Percentiles rank a stretch among this genome's conserved stretches.
phyloP scores from a whole-genome alignment of 2,888 invertebrate species.

The Mythimna loreyi region DNA sequence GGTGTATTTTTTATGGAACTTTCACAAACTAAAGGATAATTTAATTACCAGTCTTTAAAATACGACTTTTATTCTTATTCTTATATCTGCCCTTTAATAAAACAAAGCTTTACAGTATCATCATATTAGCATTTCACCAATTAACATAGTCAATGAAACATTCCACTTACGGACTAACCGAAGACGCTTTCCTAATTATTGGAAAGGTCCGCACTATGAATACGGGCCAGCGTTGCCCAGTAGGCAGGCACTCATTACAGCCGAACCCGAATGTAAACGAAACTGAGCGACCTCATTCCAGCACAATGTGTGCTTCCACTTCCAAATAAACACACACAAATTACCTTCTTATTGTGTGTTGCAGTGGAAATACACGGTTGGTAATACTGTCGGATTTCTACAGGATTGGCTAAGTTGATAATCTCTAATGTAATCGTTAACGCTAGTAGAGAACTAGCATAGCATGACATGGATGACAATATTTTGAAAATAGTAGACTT shows the following conservation, averaged over 20 bases:
- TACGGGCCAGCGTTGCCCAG: slow-evolving; percentile 14
- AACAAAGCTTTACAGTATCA: neutral
- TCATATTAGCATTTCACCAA: neutral
- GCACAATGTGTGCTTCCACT: slow-evolving; percentile 32
- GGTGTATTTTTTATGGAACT: too few relatives aligned
- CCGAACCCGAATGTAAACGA: slow-evolving; percentile 40
- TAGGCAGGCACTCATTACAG: slow-evolving; percentile 51
- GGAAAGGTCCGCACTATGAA: slow-evolving; percentile 27
- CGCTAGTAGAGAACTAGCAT: too few relatives aligned
- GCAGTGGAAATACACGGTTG: slow-evolving; percentile 1
- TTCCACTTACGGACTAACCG: slow-evolving; percentile 4
- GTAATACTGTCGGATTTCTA: neutral
- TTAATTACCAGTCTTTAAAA: too few relatives aligned
- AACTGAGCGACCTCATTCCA: slow-evolving; percentile 49
- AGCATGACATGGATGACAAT: too few relatives aligned
- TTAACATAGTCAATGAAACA: neutral
- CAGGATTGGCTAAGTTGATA: too few relatives aligned
- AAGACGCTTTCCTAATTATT: neutral
- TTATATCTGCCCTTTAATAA: too few relatives aligned
- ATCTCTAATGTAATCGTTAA: too few relatives aligned
- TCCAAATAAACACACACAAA: slow-evolving; percentile 43
- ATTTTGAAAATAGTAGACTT: too few relatives aligned
- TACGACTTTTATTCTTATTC: too few relatives aligned
- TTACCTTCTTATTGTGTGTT: slow-evolving; percentile 22
- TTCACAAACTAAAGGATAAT: too few relatives aligned